Evolutionary conservation across 2,113 vertebrate genomes (phyloP), one percentile per base, ranked within the genome.

Genomic region (Onychostruthus taczanowskii): DNA sequence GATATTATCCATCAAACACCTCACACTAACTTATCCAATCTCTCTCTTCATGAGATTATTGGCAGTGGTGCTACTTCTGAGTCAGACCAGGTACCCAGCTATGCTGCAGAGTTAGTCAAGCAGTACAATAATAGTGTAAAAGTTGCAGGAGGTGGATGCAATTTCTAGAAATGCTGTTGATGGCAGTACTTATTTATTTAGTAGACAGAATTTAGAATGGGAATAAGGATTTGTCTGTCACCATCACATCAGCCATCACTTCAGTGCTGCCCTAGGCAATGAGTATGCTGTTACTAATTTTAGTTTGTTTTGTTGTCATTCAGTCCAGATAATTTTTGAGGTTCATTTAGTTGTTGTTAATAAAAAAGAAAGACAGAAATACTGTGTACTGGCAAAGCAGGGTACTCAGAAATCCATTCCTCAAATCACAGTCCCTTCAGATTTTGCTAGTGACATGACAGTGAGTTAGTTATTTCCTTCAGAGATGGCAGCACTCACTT

Each of bases 171-270:
- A 94, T 73, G 66, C 80, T 96, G 88, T 88, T 96, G 94, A 94
- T 90, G 94, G 63, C 94, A 91, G 93, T 83, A 84, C 93, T 97
- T 95, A 90, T 89, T 97, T 96, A 94, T 93, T 95, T 96, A 87
- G 81, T 90, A 96, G 96, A 94, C 96, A 97, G 94, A 93, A 95
- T 94, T 93, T 94, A 95, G 87, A 96, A 95, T 93, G 90, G 90
- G 89, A 95, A 89, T 95, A 96, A 96, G 94, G 90, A 94, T 96
- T 97, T 96, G 96, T 97, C 95, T 96, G 93, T 96, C 95, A 97
- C 86, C 84, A 96, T 96, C 95, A 95, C 72, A 86, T 96, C 95
- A 96, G 41, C 81, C 84, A 84, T 95, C 94, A 94, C 80, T 92
- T 96, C 89, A 78, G 68, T 1, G 0, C 66, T 95, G 96, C 96